Conservation (phyloP, 1,140 invertebrate species). For the Centruroides vittatus region DNA sequence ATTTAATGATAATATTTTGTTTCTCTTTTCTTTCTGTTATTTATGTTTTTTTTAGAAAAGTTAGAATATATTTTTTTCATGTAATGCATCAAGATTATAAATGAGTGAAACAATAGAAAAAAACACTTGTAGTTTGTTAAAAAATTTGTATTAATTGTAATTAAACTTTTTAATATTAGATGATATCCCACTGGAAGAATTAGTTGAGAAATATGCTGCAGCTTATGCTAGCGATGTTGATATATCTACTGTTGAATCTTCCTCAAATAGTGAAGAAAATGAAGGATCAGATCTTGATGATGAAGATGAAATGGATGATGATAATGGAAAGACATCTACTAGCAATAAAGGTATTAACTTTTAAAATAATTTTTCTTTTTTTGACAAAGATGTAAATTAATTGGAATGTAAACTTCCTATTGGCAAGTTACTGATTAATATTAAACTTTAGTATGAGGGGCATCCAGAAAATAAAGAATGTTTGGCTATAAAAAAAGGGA, state of each 20-base stretch:
- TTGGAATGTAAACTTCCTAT: too few relatives aligned
- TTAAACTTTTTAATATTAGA: constrained; percentile 34
- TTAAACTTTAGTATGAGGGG: too few relatives aligned
- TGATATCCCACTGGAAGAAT: constrained; percentile 63
- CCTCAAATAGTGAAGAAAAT: constrained; percentile 2
- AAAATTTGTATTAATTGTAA: constrained; percentile 2
- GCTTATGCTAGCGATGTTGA: constrained; percentile 24
- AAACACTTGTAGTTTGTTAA: not conserved
- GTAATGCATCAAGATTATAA: too few relatives aligned
- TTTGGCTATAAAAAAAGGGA: too few relatives aligned
- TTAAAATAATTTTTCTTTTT: not conserved
- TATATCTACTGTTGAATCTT: constrained; percentile 7
- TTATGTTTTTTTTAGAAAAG: too few relatives aligned
- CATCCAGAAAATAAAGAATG: too few relatives aligned
- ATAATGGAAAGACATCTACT: constrained; percentile 8
- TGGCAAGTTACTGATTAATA: too few relatives aligned
- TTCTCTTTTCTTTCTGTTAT: too few relatives aligned
- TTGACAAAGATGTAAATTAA: not conserved
- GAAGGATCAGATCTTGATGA: constrained; percentile 6
- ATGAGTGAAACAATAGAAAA: too few relatives aligned
- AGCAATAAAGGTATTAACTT: not conserved
- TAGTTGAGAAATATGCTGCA: constrained; percentile 50
- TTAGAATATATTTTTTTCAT: too few relatives aligned
- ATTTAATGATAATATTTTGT: too few relatives aligned
- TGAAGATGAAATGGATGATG: constrained; percentile 20